Evolutionary conservation across 1,140 invertebrate species (phyloP).

Genomic region (Eueides isabella): DNA sequence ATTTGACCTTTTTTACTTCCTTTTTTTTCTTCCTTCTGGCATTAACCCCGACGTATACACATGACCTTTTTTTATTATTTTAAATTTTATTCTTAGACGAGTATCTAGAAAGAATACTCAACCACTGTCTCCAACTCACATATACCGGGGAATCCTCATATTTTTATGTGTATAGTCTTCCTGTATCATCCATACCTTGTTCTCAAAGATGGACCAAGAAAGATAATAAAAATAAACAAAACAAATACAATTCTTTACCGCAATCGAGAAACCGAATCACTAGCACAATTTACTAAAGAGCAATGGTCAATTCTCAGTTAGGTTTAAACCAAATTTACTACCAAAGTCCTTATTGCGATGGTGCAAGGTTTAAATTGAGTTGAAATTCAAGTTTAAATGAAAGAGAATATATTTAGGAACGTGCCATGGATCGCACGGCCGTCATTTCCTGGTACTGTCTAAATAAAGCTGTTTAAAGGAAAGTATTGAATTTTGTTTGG

Average conservation of each 20-base stretch:
- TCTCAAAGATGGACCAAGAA: no score
- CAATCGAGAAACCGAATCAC: constrained; percentile 17
- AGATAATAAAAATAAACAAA: background rate
- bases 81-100: no score
- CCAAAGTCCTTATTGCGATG: background rate
- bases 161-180: no score
- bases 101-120: no score
- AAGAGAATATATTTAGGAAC: constrained; percentile 27
- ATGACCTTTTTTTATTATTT: no score
- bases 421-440: constrained; percentile 23
- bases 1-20: no score
- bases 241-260: constrained; percentile 15
- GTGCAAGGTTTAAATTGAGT: constrained; percentile 11
- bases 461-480: constrained; percentile 20
- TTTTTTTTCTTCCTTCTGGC: no score
- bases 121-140: no score
- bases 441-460: constrained; percentile 22
- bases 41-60: no score
- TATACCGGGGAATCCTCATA: no score
- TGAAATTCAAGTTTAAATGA: constrained; percentile 22
- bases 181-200: no score
- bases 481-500: constrained; percentile 11
- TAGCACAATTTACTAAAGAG: constrained; percentile 27
- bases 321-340: background rate
- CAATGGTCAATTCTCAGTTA: constrained; percentile 25